phyloP scores from a whole-genome alignment of 2,797 vertebrate species.

The Benthosema pterotum region DNA sequence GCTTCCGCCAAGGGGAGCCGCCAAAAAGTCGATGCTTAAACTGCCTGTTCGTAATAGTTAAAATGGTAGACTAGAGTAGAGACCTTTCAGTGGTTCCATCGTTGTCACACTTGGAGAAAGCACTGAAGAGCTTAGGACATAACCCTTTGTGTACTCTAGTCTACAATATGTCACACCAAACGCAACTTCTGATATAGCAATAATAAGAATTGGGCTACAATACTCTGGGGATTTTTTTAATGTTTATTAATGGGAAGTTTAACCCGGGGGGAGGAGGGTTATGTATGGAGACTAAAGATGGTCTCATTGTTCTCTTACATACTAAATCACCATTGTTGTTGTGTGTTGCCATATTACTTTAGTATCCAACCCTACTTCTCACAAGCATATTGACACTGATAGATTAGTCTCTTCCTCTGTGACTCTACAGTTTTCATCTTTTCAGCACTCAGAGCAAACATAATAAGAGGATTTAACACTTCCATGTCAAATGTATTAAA shows the following conservation, averaged over 20 bases:
- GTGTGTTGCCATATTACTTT: too few species aligned
- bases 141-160: constrained; percentile 24
- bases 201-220: constrained; percentile 16
- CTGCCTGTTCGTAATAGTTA: too few species aligned
- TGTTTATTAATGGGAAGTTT: constrained; percentile 39
- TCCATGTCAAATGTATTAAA: neutral
- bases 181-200: constrained; percentile 21
- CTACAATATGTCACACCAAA: constrained; percentile 20
- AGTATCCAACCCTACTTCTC: too few species aligned
- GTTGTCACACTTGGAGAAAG: constrained; percentile 34
- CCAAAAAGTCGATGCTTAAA: too few species aligned
- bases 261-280: constrained; percentile 6
- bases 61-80: neutral
- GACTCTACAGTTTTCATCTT: too few species aligned
- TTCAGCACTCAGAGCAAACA: neutral
- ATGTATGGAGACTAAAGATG: neutral
- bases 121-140: constrained; percentile 48
- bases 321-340: constrained; percentile 23
- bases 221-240: constrained; percentile 7
- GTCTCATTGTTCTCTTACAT: constrained; percentile 10
- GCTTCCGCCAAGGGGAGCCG: too few species aligned
- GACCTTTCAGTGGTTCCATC: neutral
- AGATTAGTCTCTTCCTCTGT: too few species aligned
- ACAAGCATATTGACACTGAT: neutral
- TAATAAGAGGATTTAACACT: neutral